Conservation (phyloP, 1,140 invertebrate species). For the Oncopodura yosiiana region DNA sequence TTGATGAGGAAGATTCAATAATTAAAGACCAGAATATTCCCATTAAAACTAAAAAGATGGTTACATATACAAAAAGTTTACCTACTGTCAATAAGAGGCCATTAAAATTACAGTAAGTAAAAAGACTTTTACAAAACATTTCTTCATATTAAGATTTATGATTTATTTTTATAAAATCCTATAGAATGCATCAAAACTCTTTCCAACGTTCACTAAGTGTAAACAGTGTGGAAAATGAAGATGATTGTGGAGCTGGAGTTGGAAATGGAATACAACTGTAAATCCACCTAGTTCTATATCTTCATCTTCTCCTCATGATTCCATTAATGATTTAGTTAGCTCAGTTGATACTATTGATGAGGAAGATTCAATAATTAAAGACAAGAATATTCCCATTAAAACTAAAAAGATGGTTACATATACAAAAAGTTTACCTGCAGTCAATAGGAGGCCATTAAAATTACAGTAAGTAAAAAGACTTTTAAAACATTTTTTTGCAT, state of each 20-base stretch:
- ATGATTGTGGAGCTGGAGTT: conserved; percentile 55
- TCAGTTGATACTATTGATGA: conserved; percentile 25
- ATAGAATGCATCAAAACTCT: conserved; percentile 47
- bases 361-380: conserved; percentile 18
- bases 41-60: conserved; percentile 4
- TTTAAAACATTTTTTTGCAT: conserved; percentile 1
- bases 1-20: conserved; percentile 21
- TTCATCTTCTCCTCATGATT: too few species aligned
- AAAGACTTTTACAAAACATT: too few species aligned
- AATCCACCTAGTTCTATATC: not conserved
- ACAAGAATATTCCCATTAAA: conserved; percentile 19
- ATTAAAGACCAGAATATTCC: conserved; percentile 21
- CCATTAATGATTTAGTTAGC: too few species aligned
- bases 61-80: conserved; percentile 48
- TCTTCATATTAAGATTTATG: too few species aligned
- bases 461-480: too few species aligned
- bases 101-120: conserved; percentile 52
- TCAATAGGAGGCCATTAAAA: conserved; percentile 60
- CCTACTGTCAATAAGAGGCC: conserved; percentile 64
- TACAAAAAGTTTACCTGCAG: conserved; percentile 61
- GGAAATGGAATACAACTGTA: conserved; percentile 20
- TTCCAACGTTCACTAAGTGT: conserved; percentile 72
- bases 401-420: conserved; percentile 19
- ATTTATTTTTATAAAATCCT: too few species aligned
- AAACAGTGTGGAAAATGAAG: too few species aligned